These are phyloP conservation scores for Adela reaumurella DNA, from an alignment of 2,888 invertebrate genomes.

Conservation along the genomic window DNA sequence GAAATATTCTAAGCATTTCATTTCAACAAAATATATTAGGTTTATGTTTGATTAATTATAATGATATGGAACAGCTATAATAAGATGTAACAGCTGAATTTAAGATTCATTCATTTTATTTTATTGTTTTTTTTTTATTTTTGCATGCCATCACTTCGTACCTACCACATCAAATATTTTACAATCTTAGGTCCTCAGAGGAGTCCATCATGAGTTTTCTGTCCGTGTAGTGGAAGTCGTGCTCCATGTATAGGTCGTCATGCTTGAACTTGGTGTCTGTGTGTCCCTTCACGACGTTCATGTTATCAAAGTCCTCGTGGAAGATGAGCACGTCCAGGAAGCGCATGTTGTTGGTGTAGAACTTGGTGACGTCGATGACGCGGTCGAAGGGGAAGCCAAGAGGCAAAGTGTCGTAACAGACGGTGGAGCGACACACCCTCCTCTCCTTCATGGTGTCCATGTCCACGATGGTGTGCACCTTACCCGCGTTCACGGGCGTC, in stretches of 20 bases:
- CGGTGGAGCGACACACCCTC: conserved; percentile 51
- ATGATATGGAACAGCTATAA: too few relatives aligned
- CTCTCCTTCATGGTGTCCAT: conserved; percentile 45
- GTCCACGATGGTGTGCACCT: conserved; percentile 31
- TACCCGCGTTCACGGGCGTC: conserved; percentile 49
- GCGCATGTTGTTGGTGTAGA: conserved; percentile 64
- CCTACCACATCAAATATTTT: background rate
- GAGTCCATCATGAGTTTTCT: background rate
- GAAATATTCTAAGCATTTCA: too few relatives aligned
- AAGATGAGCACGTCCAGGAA: conserved; percentile 62
- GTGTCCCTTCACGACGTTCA: conserved; percentile 25
- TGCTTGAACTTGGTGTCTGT: background rate
- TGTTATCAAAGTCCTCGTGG: conserved; percentile 47
- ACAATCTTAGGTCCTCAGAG: background rate
- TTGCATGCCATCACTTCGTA: too few relatives aligned
- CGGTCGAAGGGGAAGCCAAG: conserved; percentile 77
- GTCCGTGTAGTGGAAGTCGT: background rate
- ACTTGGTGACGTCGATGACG: conserved; percentile 52
- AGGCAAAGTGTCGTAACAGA: conserved; percentile 59
- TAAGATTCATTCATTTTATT: too few relatives aligned
- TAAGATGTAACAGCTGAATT: too few relatives aligned
- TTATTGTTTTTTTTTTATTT: too few relatives aligned
- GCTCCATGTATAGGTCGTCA: background rate
- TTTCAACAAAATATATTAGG: too few relatives aligned
- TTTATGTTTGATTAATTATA: too few relatives aligned